Evolutionary conservation across 1,140 invertebrate genomes (phyloP), one percentile per base, ranked within the genome.

Genomic region (Aleiodes sp.): DNA sequence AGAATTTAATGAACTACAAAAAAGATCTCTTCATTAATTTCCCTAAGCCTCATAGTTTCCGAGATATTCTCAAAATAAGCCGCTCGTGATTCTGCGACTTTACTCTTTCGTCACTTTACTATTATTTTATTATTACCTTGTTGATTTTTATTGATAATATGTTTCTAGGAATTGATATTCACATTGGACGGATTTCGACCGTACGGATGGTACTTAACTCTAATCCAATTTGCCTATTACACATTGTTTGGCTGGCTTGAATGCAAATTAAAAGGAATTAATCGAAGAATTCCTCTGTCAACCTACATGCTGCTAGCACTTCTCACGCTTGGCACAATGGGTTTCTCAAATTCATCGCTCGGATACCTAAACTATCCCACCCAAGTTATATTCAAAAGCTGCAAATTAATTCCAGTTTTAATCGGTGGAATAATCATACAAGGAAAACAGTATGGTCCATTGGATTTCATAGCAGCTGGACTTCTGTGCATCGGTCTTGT

Each of bases 291-390:
- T 77, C 95, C 96, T 8, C 77, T 96, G 70, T 89, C 86, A 75
- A 92, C 90, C 0, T 99, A 98, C 86, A 83, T 90, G 46, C 76
- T 97, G 35, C 83, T 98, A 57, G 96, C 96, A 39, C 88, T 95
- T 29, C 83, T 98, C 24, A 97, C 96, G 0, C 88, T 98, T 4
- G 95, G 94, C 0, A 98, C 97, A 9, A 99, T 99, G 95, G 96
- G 96, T 0, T 90, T 98, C 75, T 98, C 96, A 2, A 98, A 99
- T 86, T 91, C 96, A 9, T 96, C 96, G 4, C 86, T 98, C n/a
- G 96, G 94, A 41, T 98, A 98, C 84, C 86, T 99, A 0, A 99
- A 98, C 84, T 99, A 98, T 86, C 96, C 97, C 16, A 97, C 95
- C 1, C 90, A 91, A 84, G 82, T 82, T 62, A 96, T 97, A 75